Evolutionary conservation across 1,140 invertebrate species (phyloP).

Genomic region (Zaprionus vittiger): DNA sequence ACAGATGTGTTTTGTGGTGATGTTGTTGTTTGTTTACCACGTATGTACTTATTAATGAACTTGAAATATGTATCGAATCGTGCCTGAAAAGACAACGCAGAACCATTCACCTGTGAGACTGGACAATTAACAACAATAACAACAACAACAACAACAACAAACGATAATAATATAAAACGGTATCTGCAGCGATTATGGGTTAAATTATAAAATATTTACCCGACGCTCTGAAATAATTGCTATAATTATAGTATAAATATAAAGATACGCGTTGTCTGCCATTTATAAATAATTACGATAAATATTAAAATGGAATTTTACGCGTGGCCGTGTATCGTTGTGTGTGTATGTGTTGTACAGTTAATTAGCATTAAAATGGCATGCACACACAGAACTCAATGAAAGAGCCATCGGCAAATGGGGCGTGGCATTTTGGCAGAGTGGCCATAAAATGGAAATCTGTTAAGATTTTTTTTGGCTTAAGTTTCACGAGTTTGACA

Average conservation of each 20-base stretch:
- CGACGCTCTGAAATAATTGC: conserved; percentile 10
- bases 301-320: conserved; percentile 30
- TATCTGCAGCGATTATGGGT: background rate
- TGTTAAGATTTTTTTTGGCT: background rate
- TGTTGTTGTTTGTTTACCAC: conserved; percentile 27
- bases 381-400: conserved; percentile 22
- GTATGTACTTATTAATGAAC: conserved; percentile 44
- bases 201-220: conserved; percentile 26
- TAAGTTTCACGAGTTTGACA: background rate
- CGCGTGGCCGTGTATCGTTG: background rate
- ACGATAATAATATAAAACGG: background rate
- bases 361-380: conserved; percentile 45
- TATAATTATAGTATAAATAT: conserved; percentile 30
- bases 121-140: conserved; percentile 23
- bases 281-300: conserved; percentile 37
- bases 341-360: background rate
- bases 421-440: conserved; percentile 3
- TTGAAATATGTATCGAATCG: conserved; percentile 39
- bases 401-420: conserved; percentile 39
- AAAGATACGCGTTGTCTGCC: conserved; percentile 19
- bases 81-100: conserved; percentile 25
- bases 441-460: background rate
- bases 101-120: conserved; percentile 37
- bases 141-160: background rate
- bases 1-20: conserved; percentile 17